Evolutionary conservation across 2,888 invertebrate species (phyloP), one percentile per base, ranked within the genome.

Genomic region (Hirtodrosophila confusa): DNA sequence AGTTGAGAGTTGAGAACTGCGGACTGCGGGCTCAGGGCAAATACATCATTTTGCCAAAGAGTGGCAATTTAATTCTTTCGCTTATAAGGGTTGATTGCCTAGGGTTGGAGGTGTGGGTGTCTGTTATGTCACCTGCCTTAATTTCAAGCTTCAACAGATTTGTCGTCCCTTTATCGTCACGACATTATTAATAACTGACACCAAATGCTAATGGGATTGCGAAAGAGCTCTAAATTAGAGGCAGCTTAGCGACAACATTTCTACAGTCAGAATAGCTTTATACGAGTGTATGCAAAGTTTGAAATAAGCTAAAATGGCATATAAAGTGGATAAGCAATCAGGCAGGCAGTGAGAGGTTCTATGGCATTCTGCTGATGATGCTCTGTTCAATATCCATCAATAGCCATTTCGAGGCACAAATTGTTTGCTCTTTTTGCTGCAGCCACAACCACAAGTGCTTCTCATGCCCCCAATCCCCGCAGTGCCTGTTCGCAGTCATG

Each of bases 21-120:
- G 41, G 24, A 11, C 37, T 2, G 9, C 8, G 36, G 35, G 41
- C 17, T 24, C 27, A 27, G 60, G 49, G 64, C 56, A 64, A 72
- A 78, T 76, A 65, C 71, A 76, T 74, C 74, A 77, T 75, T 69
- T 69, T 61, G 47, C 48, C 58, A 64, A 69, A 43, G 60, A 69
- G 56, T 69, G 54, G 53, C 58, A 72, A 68, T 63, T 58, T 64
- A 61, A 57, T 73, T 54, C 51, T 24, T 45, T 54, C 49, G 50
- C 75, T 55, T 60, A 10, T 43, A 72, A 51, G 69, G 75, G 75
- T 51, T 44, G 49, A 23, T 43, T 58, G 12, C 40, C 5, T 11
- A 10, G 31, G 23, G 3, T 5, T n/a, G 41, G 7, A 48, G 3
- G 27, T n/a, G 31, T 17, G 17, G 7, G 39, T 6, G 9, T 44